Percentiles rank a stretch among this genome's conserved stretches.
These are phyloP conservation scores for Drosophila algonquin DNA, from an alignment of 2,888 invertebrate species.

Conservation along the genomic window DNA sequence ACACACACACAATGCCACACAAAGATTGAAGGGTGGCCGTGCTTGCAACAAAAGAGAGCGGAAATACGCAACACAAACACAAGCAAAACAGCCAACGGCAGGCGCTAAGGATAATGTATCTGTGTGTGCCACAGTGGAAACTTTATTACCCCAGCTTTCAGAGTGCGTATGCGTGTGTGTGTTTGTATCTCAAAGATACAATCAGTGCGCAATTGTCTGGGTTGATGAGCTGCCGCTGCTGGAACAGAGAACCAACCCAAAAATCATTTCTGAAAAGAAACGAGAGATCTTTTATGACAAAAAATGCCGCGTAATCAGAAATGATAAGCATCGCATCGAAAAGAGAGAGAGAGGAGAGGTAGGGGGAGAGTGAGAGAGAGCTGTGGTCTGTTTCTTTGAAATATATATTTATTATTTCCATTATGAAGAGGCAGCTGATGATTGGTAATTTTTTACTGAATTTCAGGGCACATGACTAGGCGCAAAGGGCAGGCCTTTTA, in stretches of 20 bases:
- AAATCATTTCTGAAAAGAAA: conserved; percentile 29
- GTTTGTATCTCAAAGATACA: conserved; percentile 63
- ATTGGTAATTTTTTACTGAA: not conserved
- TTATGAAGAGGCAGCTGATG: conserved; percentile 41
- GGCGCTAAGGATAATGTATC: conserved; percentile 77
- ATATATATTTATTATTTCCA: conserved; percentile 17
- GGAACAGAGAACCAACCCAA: conserved; percentile 26
- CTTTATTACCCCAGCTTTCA: conserved; percentile 57
- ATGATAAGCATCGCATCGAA: conserved; percentile 70
- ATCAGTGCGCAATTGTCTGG: conserved; percentile 76
- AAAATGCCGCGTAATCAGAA: conserved; percentile 73
- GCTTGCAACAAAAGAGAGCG: conserved; percentile 8
- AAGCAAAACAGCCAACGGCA: conserved; percentile 53
- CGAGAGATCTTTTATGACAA: conserved; percentile 57
- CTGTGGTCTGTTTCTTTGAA: not conserved
- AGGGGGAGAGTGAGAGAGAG: not conserved
- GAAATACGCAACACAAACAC: conserved; percentile 41
- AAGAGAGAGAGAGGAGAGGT: not conserved
- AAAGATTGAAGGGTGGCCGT: conserved; percentile 57
- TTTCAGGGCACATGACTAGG: not conserved
- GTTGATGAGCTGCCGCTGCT: conserved; percentile 68
- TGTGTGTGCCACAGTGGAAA: conserved; percentile 73
- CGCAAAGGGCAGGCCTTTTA: not conserved
- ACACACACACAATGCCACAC: conserved; percentile 62
- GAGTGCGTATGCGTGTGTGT: not conserved